Conservation (phyloP, 2,113 vertebrate species). For the Sinocyclocheilus rhinocerous region DNA sequence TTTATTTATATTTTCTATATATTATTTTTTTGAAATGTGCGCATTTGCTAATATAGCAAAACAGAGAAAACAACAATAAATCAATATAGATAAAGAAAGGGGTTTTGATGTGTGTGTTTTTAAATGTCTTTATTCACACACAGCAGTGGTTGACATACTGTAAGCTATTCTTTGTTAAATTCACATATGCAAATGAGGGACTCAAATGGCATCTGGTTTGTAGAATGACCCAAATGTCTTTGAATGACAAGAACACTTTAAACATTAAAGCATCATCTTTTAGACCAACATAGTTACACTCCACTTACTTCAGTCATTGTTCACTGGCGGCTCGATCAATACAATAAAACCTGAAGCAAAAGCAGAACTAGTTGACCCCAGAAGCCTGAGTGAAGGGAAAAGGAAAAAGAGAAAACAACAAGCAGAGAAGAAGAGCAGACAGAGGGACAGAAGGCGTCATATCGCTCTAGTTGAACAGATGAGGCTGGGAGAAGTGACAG, state of each 20-base stretch:
- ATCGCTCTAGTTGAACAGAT: conserved; percentile 57
- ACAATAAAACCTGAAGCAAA: conserved; percentile 33
- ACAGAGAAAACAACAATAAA: background rate
- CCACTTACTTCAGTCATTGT: background rate
- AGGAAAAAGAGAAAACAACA: conserved; percentile 25
- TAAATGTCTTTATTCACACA: background rate
- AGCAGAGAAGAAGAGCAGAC: conserved; percentile 41
- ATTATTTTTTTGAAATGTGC: background rate
- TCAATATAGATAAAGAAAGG: background rate
- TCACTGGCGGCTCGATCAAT: conserved; percentile 9
- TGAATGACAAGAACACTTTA: conserved; percentile 28
- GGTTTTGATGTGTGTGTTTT: background rate
- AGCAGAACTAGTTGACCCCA: conserved; percentile 39
- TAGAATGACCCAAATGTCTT: conserved; percentile 12
- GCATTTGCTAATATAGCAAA: background rate
- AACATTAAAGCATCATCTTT: conserved; percentile 21
- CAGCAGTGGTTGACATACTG: background rate
- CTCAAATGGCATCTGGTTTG: background rate
- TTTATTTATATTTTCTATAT: background rate
- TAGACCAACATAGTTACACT: conserved; percentile 13
- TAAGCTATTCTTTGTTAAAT: conserved; percentile 7
- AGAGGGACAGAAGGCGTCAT: conserved; percentile 52
- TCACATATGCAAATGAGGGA: background rate
- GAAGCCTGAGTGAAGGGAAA: conserved; percentile 42
- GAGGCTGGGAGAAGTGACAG: conserved; percentile 65